Evolutionary conservation across 2,113 vertebrate species (phyloP).

Genomic region (Antennarius striatus): DNA sequence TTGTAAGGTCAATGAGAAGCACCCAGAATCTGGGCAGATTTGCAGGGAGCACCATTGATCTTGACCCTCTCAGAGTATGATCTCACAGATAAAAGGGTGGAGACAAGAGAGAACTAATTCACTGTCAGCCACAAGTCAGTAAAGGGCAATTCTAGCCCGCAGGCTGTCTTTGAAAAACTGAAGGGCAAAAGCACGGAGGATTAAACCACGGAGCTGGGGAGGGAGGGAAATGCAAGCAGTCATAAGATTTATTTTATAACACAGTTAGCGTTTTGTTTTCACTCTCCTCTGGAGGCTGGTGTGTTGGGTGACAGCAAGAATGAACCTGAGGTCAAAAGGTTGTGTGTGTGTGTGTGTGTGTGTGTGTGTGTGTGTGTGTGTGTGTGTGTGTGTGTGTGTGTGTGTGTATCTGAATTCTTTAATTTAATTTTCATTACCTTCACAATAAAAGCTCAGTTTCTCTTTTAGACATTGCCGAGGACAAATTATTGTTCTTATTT

Average conservation of each 20-base stretch:
- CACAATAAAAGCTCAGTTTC: conserved; percentile 12
- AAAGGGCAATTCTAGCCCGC: conserved; percentile 80
- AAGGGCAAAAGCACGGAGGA: conserved; percentile 77
- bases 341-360: conserved; percentile 21
- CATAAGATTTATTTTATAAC: conserved; percentile 66
- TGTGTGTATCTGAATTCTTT: conserved; percentile 40
- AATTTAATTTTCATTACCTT: conserved; percentile 51
- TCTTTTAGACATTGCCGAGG: conserved; percentile 14
- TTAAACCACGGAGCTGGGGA: conserved; percentile 65
- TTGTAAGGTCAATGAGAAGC: conserved; percentile 76
- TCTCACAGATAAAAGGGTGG: conserved; percentile 80
- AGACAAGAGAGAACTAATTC: conserved; percentile 77
- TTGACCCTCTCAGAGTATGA: conserved; percentile 77
- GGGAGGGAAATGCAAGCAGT: conserved; percentile 53
- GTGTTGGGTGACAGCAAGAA: conserved; percentile 43
- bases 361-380: neutral
- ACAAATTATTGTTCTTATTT: conserved; percentile 36
- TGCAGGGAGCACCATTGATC: conserved; percentile 80
- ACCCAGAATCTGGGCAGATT: conserved; percentile 75
- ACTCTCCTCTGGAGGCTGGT: conserved; percentile 20
- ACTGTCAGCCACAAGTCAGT: conserved; percentile 78
- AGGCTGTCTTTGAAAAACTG: conserved; percentile 81
- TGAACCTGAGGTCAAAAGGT: conserved; percentile 64
- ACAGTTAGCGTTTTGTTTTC: conserved; percentile 38
- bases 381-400: too few relatives aligned